Conservation (phyloP, 1,140 invertebrate species). For the Goniozus legneri region DNA sequence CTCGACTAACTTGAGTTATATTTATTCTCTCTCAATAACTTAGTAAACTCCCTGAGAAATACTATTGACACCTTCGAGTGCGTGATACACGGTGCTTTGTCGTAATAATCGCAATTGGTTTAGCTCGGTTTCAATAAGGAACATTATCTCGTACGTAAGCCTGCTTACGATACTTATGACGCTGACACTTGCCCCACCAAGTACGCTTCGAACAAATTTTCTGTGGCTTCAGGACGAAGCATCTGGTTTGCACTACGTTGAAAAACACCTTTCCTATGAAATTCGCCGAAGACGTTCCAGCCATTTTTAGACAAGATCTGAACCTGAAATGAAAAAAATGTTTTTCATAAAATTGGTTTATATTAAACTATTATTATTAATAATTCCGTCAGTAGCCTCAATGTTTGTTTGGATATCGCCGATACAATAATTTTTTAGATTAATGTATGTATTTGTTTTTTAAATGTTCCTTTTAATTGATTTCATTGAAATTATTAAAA, state of each 20-base stretch:
- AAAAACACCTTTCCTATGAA: conserved; percentile 92
- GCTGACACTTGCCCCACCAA: conserved; percentile 82
- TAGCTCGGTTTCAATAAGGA: conserved; percentile 54
- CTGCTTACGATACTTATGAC: conserved; percentile 65
- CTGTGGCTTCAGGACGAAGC: conserved; percentile 80
- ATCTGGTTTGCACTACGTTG: conserved; percentile 88
- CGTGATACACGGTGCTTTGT: too few species aligned
- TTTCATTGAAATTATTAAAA: too few species aligned
- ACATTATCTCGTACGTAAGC: conserved; percentile 74
- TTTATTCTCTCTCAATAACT: too few species aligned
- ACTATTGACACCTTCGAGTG: neutral
- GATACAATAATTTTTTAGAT: too few species aligned
- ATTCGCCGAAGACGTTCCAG: conserved; percentile 77
- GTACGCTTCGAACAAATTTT: conserved; percentile 70
- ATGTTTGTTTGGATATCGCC: too few species aligned
- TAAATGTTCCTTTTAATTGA: neutral
- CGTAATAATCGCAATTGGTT: too few species aligned
- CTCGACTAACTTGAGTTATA: too few species aligned
- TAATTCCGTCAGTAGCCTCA: too few species aligned
- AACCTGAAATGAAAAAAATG: conserved; percentile 68
- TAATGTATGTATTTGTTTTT: neutral
- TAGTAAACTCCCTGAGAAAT: neutral
- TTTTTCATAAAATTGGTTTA: too few species aligned
- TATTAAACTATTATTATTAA: too few species aligned
- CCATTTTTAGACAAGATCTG: conserved; percentile 84